Evolutionary conservation across 2,797 vertebrate species (phyloP).

Genomic region (Streptopelia turtur): DNA sequence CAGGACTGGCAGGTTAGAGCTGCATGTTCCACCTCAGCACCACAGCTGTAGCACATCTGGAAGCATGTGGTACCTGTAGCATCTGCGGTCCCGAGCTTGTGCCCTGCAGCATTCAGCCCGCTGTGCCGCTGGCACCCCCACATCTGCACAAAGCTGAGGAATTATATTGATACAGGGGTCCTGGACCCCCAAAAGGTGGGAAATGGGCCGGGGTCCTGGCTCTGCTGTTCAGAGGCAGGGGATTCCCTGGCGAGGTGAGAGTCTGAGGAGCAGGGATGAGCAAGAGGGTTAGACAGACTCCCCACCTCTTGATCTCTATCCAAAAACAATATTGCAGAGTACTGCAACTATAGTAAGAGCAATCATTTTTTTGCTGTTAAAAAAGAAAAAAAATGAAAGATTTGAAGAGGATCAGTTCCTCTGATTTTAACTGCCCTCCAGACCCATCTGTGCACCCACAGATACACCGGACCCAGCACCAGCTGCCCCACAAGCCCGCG

Average conservation of each 20-base stretch:
- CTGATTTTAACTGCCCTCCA: not conserved
- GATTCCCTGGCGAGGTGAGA: not conserved
- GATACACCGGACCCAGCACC: not conserved
- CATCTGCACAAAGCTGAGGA: not conserved
- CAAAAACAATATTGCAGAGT: not conserved
- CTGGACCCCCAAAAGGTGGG: not conserved
- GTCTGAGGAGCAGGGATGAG: not conserved
- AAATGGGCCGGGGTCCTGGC: not conserved
- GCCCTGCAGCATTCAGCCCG: not conserved
- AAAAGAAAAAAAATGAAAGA: not conserved
- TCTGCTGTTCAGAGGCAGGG: not conserved
- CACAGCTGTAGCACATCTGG: not conserved
- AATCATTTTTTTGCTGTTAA: not conserved
- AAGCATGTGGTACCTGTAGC: not conserved
- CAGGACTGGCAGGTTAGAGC: not conserved
- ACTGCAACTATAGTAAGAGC: not conserved
- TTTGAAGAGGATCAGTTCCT: not conserved
- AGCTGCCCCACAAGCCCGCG: not conserved
- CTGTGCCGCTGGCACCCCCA: not conserved
- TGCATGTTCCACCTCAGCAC: not conserved
- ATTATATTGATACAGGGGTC: not conserved
- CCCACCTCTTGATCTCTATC: not conserved
- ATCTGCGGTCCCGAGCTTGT: accelerated
- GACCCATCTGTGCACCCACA: not conserved
- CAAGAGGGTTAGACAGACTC: not conserved